These are phyloP conservation scores for Agrenia bidenticulata DNA, from an alignment of 2,888 invertebrate genomes.

Conservation along the genomic window DNA sequence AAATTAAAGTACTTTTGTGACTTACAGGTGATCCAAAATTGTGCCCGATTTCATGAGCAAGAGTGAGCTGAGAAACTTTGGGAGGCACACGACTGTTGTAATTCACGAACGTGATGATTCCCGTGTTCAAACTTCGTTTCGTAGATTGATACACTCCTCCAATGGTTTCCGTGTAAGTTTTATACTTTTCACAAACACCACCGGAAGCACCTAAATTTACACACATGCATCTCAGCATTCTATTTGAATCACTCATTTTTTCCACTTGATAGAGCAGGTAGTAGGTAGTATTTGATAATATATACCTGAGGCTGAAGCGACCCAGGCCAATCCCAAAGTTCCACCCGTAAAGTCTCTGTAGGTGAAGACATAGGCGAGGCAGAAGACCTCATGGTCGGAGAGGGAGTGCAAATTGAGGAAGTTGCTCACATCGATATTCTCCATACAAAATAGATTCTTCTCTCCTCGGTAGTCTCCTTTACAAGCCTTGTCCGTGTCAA, in stretches of 20 bases:
- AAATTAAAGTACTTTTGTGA: constrained; percentile 45
- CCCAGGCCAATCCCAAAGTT: constrained; percentile 98
- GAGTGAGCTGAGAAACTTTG: constrained; percentile 93
- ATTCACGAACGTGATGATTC: constrained; percentile 98
- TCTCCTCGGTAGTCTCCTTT: constrained; percentile 68
- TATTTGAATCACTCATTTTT: not conserved
- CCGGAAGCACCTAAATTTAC: constrained; percentile 88
- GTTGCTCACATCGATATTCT: constrained; percentile 98
- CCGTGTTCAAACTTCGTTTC: constrained; percentile 93
- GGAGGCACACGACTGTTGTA: constrained; percentile 96
- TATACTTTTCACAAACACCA: constrained; percentile 97
- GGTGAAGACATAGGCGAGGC: constrained; percentile 98
- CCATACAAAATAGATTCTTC: constrained; percentile 86
- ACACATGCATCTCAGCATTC: no score
- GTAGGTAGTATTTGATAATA: not conserved
- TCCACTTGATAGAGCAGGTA: not conserved
- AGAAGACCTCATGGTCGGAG: constrained; percentile 96
- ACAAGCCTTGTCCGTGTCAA: constrained; percentile 84
- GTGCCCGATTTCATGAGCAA: constrained; percentile 98
- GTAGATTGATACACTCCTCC: constrained; percentile 92
- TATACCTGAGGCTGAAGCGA: constrained; percentile 82
- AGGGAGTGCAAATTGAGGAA: constrained; percentile 96
- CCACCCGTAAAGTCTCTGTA: constrained; percentile 97
- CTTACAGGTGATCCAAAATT: constrained; percentile 97
- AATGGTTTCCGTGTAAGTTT: constrained; percentile 93